Evolutionary conservation across 2,113 vertebrate species (phyloP).

Genomic region (Petroica traversi): DNA sequence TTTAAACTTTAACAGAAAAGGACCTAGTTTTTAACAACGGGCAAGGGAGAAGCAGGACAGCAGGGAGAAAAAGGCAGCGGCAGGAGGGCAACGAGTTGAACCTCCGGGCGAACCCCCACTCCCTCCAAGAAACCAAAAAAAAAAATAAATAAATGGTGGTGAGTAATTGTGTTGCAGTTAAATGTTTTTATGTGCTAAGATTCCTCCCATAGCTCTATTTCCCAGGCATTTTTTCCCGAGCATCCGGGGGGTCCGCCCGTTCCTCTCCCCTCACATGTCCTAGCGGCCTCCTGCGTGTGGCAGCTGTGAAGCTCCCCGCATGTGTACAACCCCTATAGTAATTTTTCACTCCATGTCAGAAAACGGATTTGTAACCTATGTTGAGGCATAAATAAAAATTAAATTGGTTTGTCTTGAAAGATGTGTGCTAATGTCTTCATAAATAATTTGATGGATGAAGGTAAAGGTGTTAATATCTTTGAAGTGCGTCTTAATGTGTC

Average conservation of each 20-base stretch:
- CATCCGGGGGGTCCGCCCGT: accelerated
- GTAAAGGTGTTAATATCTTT: too few species aligned
- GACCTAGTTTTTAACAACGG: too few species aligned
- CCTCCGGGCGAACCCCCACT: not conserved
- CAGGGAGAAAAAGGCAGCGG: not conserved
- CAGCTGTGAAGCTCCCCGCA: not conserved
- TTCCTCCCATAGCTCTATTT: not conserved
- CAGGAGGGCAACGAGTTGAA: too few species aligned
- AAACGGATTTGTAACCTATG: not conserved
- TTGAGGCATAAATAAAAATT: not conserved
- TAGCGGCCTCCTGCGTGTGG: not conserved
- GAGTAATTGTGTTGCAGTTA: too few species aligned
- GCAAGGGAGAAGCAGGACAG: not conserved
- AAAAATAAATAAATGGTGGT: too few species aligned
- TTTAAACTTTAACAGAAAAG: too few species aligned
- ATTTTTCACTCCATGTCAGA: not conserved
- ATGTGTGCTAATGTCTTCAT: too few species aligned
- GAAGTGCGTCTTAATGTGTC: too few species aligned
- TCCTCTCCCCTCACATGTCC: not conserved
- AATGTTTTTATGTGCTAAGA: not conserved
- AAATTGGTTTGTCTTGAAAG: not conserved
- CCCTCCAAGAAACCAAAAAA: not conserved
- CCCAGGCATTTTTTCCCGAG: accelerated
- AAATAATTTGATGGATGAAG: too few species aligned
- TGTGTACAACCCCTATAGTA: too few species aligned